These are phyloP conservation scores for Poliocrania exsul DNA, from an alignment of 2,797 vertebrate species.

Conservation along the genomic window DNA sequence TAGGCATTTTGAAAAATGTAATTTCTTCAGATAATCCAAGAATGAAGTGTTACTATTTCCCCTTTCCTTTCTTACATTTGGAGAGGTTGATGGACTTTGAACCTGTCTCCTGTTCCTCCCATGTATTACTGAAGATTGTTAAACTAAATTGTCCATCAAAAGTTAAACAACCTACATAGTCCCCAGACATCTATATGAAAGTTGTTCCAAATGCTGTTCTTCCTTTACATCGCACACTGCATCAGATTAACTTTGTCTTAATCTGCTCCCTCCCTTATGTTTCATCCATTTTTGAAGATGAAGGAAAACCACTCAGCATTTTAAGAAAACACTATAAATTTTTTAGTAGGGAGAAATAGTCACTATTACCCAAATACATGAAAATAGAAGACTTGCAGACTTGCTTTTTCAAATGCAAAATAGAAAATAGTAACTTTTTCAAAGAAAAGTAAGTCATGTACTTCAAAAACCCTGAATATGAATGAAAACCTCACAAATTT, in stretches of 20 bases:
- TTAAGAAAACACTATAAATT: neutral
- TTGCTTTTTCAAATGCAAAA: neutral
- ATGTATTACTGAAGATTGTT: neutral
- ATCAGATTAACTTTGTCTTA: neutral
- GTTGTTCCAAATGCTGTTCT: neutral
- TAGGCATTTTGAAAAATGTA: neutral
- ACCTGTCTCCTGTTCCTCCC: neutral
- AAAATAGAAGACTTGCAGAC: neutral
- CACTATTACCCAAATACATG: neutral
- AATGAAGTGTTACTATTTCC: neutral
- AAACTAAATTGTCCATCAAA: neutral
- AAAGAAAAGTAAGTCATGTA: neutral
- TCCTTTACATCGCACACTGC: neutral
- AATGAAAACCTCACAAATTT: neutral
- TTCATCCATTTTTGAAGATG: neutral
- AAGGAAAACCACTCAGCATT: neutral
- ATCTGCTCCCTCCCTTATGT: neutral
- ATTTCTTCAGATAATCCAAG: slow-evolving; percentile 13
- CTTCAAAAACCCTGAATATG: neutral
- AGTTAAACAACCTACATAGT: neutral
- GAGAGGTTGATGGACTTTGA: neutral
- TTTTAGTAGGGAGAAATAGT: neutral
- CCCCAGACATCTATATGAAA: neutral
- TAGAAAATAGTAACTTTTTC: neutral
- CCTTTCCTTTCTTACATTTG: neutral